phyloP scores from a whole-genome alignment of 1,140 invertebrate genomes.

The Chionoecetes opilio region DNA sequence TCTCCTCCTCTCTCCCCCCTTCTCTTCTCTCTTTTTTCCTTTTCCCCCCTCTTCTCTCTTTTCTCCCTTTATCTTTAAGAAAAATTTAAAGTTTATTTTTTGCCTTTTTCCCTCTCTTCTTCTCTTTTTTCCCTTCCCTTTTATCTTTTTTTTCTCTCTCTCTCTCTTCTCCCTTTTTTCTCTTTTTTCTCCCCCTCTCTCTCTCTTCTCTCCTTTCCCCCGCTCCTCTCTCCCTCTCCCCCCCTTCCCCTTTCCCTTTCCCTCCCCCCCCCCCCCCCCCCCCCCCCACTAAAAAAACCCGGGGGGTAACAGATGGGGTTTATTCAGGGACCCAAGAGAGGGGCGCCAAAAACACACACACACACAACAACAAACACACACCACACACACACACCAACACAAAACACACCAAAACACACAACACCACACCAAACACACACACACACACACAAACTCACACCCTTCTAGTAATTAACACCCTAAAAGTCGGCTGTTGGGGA shows the following conservation, averaged over 20 bases:
- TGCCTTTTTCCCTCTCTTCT: neutral
- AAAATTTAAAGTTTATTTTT: neutral
- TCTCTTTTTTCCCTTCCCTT: neutral
- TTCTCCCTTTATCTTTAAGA: neutral
- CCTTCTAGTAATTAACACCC: neutral
- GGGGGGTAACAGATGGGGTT: neutral
- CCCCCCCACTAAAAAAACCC: too few species aligned
- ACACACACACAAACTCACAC: too few species aligned
- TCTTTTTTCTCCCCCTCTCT: too few species aligned
- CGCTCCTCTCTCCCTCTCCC: too few species aligned
- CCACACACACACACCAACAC: neutral
- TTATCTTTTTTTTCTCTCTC: too few species aligned
- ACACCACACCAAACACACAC: neutral
- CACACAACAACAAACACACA: too few species aligned
- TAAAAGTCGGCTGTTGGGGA: neutral
- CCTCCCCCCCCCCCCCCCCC: neutral
- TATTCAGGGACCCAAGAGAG: neutral
- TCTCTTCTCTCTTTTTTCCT: neutral
- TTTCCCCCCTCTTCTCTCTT: neutral
- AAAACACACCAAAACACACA: too few species aligned
- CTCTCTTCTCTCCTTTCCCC: too few species aligned
- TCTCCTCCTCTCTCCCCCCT: neutral
- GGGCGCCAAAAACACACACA: neutral
- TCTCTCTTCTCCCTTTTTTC: too few species aligned
- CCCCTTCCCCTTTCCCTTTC: neutral